Percentiles rank a stretch among this genome's conserved stretches.
These are phyloP conservation scores for Danio albolineatus DNA, from an alignment of 2,797 vertebrate species.

Conservation along the genomic window DNA sequence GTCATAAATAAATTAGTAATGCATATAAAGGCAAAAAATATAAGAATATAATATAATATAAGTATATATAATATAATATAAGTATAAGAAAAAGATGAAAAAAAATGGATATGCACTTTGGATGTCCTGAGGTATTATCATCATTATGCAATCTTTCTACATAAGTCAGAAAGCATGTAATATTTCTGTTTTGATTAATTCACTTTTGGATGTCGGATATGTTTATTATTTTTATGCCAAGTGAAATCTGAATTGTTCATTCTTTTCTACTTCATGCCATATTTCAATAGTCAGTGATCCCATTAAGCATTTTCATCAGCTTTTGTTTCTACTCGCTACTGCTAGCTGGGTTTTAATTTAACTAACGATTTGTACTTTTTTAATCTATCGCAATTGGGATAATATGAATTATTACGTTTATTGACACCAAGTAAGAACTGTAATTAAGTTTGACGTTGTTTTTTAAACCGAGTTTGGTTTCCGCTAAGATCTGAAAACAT, in stretches of 20 bases:
- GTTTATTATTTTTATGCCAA: constrained; percentile 40
- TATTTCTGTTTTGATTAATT: constrained; percentile 30
- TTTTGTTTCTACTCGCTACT: constrained; percentile 41
- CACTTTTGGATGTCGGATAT: constrained; percentile 37
- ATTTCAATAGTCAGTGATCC: constrained; percentile 22
- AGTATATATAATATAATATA: no score
- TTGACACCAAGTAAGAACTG: background rate
- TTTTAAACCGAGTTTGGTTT: no score
- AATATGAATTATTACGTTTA: constrained; percentile 29
- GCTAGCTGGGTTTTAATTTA: constrained; percentile 2
- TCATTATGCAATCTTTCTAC: constrained; percentile 66
- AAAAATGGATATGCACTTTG: constrained; percentile 60
- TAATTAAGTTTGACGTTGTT: background rate
- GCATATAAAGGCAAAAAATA: constrained; percentile 1
- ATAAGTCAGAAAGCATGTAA: constrained; percentile 41
- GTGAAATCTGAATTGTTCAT: constrained; percentile 36
- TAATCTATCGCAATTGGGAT: constrained; percentile 2
- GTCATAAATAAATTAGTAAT: background rate
- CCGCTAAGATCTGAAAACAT: no score
- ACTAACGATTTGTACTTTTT: constrained; percentile 20
- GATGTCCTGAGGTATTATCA: constrained; percentile 58
- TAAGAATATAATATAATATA: no score
- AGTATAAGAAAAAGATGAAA: background rate
- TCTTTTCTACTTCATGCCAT: constrained; percentile 44
- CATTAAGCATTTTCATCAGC: constrained; percentile 27